phyloP scores from a whole-genome alignment of 2,888 invertebrate species.

The Automeris io region DNA sequence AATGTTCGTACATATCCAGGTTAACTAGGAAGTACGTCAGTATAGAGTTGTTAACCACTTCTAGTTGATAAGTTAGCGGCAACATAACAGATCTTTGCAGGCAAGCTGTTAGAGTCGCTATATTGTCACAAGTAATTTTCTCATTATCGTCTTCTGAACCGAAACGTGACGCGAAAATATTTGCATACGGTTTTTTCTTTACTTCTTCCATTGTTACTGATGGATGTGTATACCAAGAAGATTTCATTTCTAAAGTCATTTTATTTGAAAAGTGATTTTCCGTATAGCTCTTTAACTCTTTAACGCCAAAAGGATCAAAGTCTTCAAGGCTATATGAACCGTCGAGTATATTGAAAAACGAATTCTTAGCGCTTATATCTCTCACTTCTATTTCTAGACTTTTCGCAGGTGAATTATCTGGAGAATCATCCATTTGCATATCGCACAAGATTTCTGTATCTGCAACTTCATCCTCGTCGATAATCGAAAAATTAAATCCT shows the following conservation, averaged over 20 bases:
- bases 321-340: slow-evolving; percentile 62
- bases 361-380: slow-evolving; percentile 29
- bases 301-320: slow-evolving; percentile 66
- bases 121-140: slow-evolving; percentile 53
- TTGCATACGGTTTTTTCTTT: slow-evolving; percentile 55
- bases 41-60: slow-evolving; percentile 83
- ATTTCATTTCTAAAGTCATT: slow-evolving; percentile 39
- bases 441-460: slow-evolving; percentile 37
- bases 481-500: slow-evolving; percentile 60
- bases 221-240: slow-evolving; percentile 57
- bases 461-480: slow-evolving; percentile 49
- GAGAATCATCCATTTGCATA: slow-evolving; percentile 26
- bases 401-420: slow-evolving; percentile 44
- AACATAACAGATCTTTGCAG: slow-evolving; percentile 81
- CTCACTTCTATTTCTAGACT: slow-evolving; percentile 18
- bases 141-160: slow-evolving; percentile 35
- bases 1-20: slow-evolving; percentile 81
- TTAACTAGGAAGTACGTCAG: slow-evolving; percentile 82
- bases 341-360: slow-evolving; percentile 65
- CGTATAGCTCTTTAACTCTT: slow-evolving; percentile 35
- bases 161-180: slow-evolving; percentile 53
- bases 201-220: slow-evolving; percentile 57
- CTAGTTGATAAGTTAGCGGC: slow-evolving; percentile 81
- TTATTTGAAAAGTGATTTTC: slow-evolving; percentile 43
- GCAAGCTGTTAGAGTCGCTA: slow-evolving; percentile 75